A percentile compares a stretch with the other conserved stretches of the same genome.
Evolutionary conservation across 2,888 invertebrate genomes (phyloP).

Genomic region (Heteromyza rotundicornis): DNA sequence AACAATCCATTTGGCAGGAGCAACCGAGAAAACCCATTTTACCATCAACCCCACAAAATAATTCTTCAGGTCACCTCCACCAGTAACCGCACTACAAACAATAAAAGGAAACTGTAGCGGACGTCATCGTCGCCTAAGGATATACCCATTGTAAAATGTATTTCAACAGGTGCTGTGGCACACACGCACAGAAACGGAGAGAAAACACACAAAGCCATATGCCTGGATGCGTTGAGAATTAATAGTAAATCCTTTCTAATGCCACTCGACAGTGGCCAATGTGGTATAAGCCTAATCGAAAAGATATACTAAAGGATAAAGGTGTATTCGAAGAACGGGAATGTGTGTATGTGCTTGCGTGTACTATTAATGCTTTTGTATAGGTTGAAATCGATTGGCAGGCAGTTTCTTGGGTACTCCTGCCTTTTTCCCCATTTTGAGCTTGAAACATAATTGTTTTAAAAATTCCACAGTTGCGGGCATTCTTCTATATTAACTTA

Average conservation of each 20-base stretch:
- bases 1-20: no score
- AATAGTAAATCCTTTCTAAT: constrained; percentile 15
- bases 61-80: no score
- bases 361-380: not conserved
- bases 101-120: not conserved
- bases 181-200: not conserved
- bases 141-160: no score
- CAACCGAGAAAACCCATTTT: no score
- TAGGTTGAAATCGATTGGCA: not conserved
- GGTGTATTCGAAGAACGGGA: not conserved
- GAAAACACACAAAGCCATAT: constrained; percentile 5
- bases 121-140: no score
- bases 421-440: no score
- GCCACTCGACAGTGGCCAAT: not conserved
- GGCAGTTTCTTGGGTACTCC: not conserved
- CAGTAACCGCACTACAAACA: not conserved
- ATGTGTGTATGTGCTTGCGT: not conserved
- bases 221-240: constrained; percentile 14
- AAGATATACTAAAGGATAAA: not conserved
- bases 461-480: no score
- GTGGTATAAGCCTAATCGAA: not conserved
- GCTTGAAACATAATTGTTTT: no score
- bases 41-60: no score
- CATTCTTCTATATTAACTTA: no score
- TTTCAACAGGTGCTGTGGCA: constrained; percentile 15